Conservation (phyloP, 2,797 vertebrate species). For the Acanthopagrus latus region DNA sequence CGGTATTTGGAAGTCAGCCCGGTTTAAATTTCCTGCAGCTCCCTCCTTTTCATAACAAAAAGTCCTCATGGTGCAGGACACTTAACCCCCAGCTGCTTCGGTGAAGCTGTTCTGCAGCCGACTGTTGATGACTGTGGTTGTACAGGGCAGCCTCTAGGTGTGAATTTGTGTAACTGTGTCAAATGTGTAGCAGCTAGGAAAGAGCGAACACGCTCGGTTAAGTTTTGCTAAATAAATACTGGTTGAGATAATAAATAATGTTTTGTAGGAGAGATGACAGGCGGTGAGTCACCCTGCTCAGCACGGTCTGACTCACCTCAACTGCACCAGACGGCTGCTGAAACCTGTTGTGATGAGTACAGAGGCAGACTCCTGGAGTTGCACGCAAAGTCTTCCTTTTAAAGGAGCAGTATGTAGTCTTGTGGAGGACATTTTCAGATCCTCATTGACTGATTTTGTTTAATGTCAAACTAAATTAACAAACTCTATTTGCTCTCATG, state of each 20-base stretch:
- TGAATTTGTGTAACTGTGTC: constrained; percentile 31
- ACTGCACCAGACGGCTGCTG: constrained; percentile 44
- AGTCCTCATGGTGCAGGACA: constrained; percentile 9
- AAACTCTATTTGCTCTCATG: too few species aligned
- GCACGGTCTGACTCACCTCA: constrained; percentile 60
- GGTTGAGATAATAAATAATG: constrained; percentile 55
- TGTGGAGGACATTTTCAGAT: too few species aligned
- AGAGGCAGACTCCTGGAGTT: constrained; percentile 4
- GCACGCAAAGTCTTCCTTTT: constrained; percentile 20
- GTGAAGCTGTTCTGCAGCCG: constrained; percentile 9
- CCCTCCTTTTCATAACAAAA: background rate
- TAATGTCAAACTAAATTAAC: too few species aligned
- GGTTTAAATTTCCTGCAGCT: background rate
- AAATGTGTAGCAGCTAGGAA: background rate
- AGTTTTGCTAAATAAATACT: constrained; percentile 42
- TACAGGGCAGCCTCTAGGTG: constrained; percentile 19
- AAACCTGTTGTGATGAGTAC: constrained; percentile 57
- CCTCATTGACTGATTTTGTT: too few species aligned
- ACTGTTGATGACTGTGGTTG: constrained; percentile 14
- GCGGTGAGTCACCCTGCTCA: constrained; percentile 43
- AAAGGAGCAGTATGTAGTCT: too few species aligned
- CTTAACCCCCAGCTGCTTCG: constrained; percentile 29
- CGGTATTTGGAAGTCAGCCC: background rate
- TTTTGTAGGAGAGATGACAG: constrained; percentile 46
- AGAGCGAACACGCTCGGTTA: constrained; percentile 14